Base-by-base conservation (phyloP, 2,797 vertebrate genomes). In the Graptemys geographica region DNA sequence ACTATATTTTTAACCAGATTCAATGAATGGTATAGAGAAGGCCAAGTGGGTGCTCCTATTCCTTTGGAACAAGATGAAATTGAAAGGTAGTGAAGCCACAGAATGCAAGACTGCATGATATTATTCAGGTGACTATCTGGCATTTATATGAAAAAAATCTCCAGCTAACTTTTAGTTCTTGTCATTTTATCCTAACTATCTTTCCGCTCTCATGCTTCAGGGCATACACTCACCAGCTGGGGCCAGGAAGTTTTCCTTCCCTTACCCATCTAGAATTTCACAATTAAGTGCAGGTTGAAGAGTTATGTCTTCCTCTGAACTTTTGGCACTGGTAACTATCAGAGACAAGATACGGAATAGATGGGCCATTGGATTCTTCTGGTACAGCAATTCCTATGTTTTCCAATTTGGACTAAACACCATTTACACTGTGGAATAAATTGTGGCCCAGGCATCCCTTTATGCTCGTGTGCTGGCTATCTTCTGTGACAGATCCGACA, bases 1-100 rank as follows among this genome's bases (percentile, higher is more conserved):
- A 49, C 52, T 81, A 3, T 84, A 79, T 47, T 86, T 96, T 93
- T 92, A 92, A 49, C 19, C 59, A 51, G 11, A 9, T 27, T 81
- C 52, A 49, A 90, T 87, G 51, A 96, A 69, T 81, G 49, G 5
- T 65, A 21, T 80, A 91, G n/a, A 87, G 55, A 88, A 92, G 65
- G 59, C 47, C 76, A 83, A 62, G 12, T 81, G 51, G 2, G 41
- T 92, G 51, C 15, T 87, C 19, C 90, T 92, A 10, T 19, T 4
- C 21, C 27, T 37, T 0, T 37, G n/a, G 33, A 94, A 84, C 9
- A 53, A 37, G 74, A 79, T 93, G 49, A 88, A 95, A 84, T 0
- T 2, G 88, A 93, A 86, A 83, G 19, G 19, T 41, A 88, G 92
- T 92, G 23, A 90, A 95, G 52, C 4, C 6, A 12, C 11, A 82